Evolutionary conservation across 1,140 invertebrate genomes (phyloP).

Genomic region (Ruditapes philippinarum): DNA sequence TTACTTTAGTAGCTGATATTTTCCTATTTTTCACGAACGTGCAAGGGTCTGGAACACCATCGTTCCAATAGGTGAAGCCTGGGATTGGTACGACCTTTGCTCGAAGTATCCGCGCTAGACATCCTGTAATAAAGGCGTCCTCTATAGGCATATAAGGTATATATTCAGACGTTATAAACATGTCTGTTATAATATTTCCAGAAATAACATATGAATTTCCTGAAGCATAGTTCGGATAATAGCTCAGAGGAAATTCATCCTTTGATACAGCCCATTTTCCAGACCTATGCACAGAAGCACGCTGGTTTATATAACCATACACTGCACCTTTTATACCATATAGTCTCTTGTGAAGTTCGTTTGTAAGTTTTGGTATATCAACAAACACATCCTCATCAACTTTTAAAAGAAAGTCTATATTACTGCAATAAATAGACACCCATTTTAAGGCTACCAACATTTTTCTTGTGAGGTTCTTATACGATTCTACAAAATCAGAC

Average conservation of each 20-base stretch:
- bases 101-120: constrained; percentile 35
- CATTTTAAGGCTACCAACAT: constrained; percentile 90
- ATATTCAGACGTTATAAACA: constrained; percentile 75
- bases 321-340: constrained; percentile 12
- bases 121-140: constrained; percentile 85
- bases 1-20: constrained; percentile 32
- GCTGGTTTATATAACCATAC: neutral
- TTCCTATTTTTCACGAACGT: neutral
- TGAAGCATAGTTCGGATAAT: constrained; percentile 79
- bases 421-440: constrained; percentile 89
- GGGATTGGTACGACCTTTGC: neutral
- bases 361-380: constrained; percentile 87
- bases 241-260: constrained; percentile 15
- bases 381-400: constrained; percentile 88
- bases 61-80: constrained; percentile 10
- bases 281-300: neutral
- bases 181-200: constrained; percentile 69
- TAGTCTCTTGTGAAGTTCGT: constrained; percentile 66
- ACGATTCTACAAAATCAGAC: constrained; percentile 44
- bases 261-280: constrained; percentile 61
- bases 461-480: constrained; percentile 47
- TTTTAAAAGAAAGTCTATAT: constrained; percentile 88
- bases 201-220: constrained; percentile 84
- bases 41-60: constrained; percentile 5
- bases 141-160: constrained; percentile 79